Base-by-base conservation (phyloP, 1,140 invertebrate genomes). In the Xylocopa sonorina region DNA sequence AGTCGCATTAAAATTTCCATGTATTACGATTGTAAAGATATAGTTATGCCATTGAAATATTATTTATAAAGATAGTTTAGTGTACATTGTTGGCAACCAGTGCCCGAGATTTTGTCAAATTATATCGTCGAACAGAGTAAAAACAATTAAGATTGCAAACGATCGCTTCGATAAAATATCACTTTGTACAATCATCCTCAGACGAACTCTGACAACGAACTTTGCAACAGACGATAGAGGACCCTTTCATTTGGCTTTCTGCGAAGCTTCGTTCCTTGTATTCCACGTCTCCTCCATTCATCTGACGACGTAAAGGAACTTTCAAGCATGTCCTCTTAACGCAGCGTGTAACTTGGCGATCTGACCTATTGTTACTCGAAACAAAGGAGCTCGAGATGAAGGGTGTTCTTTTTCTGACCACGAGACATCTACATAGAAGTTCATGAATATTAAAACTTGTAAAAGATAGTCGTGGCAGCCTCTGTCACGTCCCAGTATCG, bases 371-470 rank as follows among this genome's bases (percentile, higher is more conserved):
- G 69, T 60, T 73, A 7, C 2, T 18, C 41, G 67, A 55, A 41
- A 69, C 67, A 69, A 69, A 69, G 34, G 24, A 34, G 34, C 46
- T 34, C 48, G 64, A 68, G 48, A 68, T 0, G 64, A 55, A 57
- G 34, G 34, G 50, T 57, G 34, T 69, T 68, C 63, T 66, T 66
- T 32, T 51, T 21, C 24, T 34, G 32, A 27, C 24, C 34, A 5
- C 50, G n/a, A 38, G 67, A 29, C 50, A 21, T 0, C 29, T 12
- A 34, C 21, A 48, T 68, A 68, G 53, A 68, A 18, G 21, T 51
- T 68, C 29, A 53, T 24, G 64, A 68, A 51, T 68, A 68, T 68
- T 51, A 68, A 68, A 68, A 51, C 21, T 32, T 10, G 50, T 67
- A 51, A 68, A 68, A 29, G 48, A 68, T 43, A 27, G 7, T 12